phyloP scores from a whole-genome alignment of 1,140 invertebrate species.

The Lanistes nyassanus region DNA sequence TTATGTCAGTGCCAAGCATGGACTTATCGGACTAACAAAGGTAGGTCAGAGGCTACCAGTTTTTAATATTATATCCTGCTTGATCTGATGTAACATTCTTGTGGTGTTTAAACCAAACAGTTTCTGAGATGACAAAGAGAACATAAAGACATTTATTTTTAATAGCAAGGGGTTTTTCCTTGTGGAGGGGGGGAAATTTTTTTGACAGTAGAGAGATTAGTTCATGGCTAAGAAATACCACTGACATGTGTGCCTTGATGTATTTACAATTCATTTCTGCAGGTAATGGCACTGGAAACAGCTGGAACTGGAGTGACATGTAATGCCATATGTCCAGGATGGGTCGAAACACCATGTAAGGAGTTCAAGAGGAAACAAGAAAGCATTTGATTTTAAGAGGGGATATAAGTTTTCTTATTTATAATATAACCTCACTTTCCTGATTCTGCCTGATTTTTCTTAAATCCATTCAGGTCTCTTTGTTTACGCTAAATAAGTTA shows the following conservation, averaged over 20 bases:
- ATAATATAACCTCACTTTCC: background rate
- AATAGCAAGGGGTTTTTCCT: background rate
- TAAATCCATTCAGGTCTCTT: background rate
- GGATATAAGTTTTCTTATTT: background rate
- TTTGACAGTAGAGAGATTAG: background rate
- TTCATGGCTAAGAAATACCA: background rate
- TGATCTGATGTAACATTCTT: background rate
- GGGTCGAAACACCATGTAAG: slow-evolving; percentile 63
- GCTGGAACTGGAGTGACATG: slow-evolving; percentile 60
- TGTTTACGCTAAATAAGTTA: background rate
- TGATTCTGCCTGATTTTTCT: background rate
- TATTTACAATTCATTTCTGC: background rate
- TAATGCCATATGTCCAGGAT: slow-evolving; percentile 65
- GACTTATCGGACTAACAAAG: slow-evolving; percentile 61
- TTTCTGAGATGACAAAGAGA: background rate
- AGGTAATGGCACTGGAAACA: slow-evolving; percentile 58
- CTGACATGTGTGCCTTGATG: background rate
- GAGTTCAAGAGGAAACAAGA: background rate
- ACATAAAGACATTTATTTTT: background rate
- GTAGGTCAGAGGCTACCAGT: slow-evolving; percentile 19
- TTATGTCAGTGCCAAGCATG: slow-evolving; percentile 63
- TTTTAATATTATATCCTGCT: too few species aligned
- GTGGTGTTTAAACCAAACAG: background rate
- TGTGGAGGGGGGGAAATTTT: background rate
- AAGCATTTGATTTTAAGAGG: background rate